Evolutionary conservation across 2,888 invertebrate species (phyloP).

Genomic region (Leptinotarsa haldemani): DNA sequence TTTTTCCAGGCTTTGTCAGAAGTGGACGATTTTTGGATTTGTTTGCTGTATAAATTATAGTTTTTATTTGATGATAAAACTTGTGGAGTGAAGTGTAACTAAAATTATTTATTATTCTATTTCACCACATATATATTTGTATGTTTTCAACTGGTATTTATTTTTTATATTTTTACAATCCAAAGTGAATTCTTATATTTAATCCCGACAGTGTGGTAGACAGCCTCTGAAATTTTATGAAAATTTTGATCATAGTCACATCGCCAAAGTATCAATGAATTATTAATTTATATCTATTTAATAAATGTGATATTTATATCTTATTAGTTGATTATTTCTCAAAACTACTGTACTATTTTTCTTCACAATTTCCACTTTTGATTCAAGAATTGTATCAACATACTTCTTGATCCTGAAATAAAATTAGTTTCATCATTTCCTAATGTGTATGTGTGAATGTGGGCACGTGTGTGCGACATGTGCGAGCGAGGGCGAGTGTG

Average conservation of each 20-base stretch:
- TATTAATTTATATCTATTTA: neutral
- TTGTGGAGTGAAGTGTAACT: neutral
- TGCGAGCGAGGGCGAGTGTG: no score
- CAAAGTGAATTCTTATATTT: neutral
- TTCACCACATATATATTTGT: neutral
- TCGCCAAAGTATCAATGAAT: neutral
- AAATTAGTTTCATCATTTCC: no score
- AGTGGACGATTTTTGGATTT: neutral
- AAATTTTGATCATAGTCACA: neutral
- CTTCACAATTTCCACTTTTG: no score
- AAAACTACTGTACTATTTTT: no score
- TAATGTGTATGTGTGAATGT: no score
- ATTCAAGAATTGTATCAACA: no score
- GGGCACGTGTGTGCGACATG: no score
- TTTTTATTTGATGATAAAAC: neutral
- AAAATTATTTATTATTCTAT: neutral
- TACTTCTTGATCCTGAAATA: no score
- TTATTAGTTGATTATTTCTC: neutral
- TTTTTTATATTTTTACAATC: neutral
- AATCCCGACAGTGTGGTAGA: neutral
- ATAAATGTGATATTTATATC: constrained; percentile 11
- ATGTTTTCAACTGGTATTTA: neutral
- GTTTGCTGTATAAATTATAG: neutral
- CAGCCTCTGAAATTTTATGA: neutral
- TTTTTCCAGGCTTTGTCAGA: neutral